Base-by-base conservation (phyloP, 2,888 invertebrate species). In the Mesochorus sp. region DNA sequence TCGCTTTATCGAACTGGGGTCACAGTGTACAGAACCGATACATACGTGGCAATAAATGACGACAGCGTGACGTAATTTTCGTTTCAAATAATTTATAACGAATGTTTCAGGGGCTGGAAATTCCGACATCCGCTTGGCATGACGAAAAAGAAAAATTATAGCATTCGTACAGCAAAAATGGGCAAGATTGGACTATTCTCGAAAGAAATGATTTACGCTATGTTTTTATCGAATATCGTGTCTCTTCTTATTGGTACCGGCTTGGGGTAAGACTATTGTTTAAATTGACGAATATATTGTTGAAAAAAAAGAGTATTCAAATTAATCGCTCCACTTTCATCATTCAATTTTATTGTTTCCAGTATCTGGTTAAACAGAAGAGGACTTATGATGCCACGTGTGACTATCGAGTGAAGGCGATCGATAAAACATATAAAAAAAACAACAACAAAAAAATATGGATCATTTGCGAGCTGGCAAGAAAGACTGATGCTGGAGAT, bases 231-330 rank as follows among this genome's bases (percentile, higher is more conserved):
- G 83, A 98, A 98, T 92, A 93, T 98, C 81, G 93, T 98, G 68
- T 98, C 98, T 3, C 92, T 98, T 80, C 92, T 98, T 82, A 93
- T 98, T 79, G 98, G 98, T 81, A 96, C 98, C 78, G 98, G 98
- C 76, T 94, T 98, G 85, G 98, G 98, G 97, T 97, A 91, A 92
- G 92, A 6, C 3, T 8, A 2, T 59, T 57, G 39, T 8, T 39
- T 12, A 5, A n/a, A n/a, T n/a, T n/a, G n/a, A 12, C 21, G 19
- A 42, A 14, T 51, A 6, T 12, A 8, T 2, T 12, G 10, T 47
- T 21, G 8, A 8, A 28, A 12, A n/a, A n/a, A n/a, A n/a, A n/a
- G n/a, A n/a, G n/a, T n/a, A n/a, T n/a, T 5, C 1, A 17, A 28
- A 21, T 59, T 26, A 5, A 24, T 44, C 14, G 21, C 21, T n/a